Evolutionary conservation across 2,113 vertebrate species (phyloP).

Genomic region (Datnioides undecimradiatus): DNA sequence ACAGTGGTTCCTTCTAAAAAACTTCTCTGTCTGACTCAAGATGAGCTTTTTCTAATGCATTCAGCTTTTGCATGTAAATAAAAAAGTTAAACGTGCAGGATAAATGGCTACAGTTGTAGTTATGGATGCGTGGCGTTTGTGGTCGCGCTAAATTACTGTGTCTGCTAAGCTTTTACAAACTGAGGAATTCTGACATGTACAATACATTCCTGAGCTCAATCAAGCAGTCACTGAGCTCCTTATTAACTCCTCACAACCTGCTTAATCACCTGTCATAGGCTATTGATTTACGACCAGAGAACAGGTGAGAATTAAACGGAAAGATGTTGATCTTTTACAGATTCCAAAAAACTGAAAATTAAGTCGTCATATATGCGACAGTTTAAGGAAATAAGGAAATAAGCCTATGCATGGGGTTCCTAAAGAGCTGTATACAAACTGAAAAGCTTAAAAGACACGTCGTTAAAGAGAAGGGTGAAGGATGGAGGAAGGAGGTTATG

Average conservation of each 20-base stretch:
- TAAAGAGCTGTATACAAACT: background rate
- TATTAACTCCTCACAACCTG: background rate
- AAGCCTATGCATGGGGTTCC: background rate
- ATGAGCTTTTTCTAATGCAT: background rate
- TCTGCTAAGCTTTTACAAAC: background rate
- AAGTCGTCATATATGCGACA: background rate
- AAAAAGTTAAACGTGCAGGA: background rate
- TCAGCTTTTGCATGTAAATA: background rate
- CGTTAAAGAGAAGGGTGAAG: too few relatives aligned
- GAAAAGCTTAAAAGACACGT: too few relatives aligned
- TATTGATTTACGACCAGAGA: conserved; percentile 12
- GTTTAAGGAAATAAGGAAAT: too few relatives aligned
- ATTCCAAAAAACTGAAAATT: background rate
- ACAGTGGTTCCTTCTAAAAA: background rate
- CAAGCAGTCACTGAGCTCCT: background rate
- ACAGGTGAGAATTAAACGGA: background rate
- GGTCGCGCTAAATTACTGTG: background rate
- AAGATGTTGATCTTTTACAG: background rate
- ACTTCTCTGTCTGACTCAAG: background rate
- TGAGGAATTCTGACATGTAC: background rate
- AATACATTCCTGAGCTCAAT: conserved; percentile 16
- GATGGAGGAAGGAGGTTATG: background rate
- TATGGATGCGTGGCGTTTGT: background rate
- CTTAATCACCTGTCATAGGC: background rate
- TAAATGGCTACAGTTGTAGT: background rate